Evolutionary conservation across 2,888 invertebrate genomes (phyloP).

Genomic region (Zele albiditarsus): DNA sequence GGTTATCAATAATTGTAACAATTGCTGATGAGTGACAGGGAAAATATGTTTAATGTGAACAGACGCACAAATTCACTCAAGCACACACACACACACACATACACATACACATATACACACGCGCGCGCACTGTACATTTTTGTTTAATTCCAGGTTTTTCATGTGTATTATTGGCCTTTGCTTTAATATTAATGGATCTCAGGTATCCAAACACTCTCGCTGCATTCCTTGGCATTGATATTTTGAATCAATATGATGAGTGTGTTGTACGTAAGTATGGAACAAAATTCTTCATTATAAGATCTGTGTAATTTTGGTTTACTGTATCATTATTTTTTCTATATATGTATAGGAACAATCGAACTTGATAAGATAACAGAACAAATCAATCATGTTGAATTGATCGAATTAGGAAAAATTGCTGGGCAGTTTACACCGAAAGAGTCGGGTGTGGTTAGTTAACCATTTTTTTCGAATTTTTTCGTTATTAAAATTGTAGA

Average conservation of each 20-base stretch:
- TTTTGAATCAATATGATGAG: constrained; percentile 74
- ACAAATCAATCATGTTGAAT: constrained; percentile 21
- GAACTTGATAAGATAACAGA: constrained; percentile 38
- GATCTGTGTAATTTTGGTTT: constrained; percentile 22
- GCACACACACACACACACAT: too few species aligned
- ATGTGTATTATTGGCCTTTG: constrained; percentile 71
- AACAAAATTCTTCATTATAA: background rate
- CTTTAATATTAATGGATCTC: constrained; percentile 72
- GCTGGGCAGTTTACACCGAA: background rate
- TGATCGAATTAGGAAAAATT: constrained; percentile 41
- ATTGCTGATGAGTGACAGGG: too few species aligned
- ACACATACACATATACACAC: too few species aligned
- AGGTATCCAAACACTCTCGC: constrained; percentile 72
- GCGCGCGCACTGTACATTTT: too few species aligned
- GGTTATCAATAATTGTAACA: background rate
- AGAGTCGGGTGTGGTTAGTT: constrained; percentile 45
- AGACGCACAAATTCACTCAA: too few species aligned
- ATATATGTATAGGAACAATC: constrained; percentile 35
- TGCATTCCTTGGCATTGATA: constrained; percentile 75
- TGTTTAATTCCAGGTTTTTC: constrained; percentile 69
- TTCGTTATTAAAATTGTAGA: background rate
- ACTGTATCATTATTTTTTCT: constrained; percentile 3
- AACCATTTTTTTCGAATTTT: background rate
- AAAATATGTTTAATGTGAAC: constrained; percentile 6
- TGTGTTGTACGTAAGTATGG: constrained; percentile 71